Base-by-base conservation (phyloP, 2,797 vertebrate genomes). In the Rhynchonycteris naso region DNA sequence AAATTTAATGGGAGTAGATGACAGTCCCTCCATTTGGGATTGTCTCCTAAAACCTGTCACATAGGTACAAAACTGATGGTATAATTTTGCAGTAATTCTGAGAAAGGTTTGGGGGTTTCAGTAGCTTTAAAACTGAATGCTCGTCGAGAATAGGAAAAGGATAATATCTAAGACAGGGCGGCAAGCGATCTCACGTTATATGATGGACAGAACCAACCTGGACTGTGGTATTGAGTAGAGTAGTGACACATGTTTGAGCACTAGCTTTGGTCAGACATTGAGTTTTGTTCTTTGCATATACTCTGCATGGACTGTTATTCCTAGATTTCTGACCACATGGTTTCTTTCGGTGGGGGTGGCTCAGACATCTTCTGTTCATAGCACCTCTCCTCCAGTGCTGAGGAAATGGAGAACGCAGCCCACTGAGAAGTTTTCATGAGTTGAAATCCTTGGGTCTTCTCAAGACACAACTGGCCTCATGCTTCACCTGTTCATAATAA, bases 171-270 rank as follows among this genome's bases (percentile, higher is more conserved):
- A 52, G 43, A 19, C 21, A 14, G 54, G 52, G 35, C 8, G 35
- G n/a, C 59, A 56, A 4, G 71, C 33, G 12, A 7, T 16, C 24
- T 22, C 47, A 24, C 10, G 4, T 26, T 43, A 35, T 66, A 43
- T 8, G 38, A 14, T n/a, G 47, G 14, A 56, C 56, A 90, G 58
- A 68, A 54, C 24, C 7, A 14, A 22, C 19, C 24, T 24, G 52
- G 56, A 26, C 11, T 11, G 3, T 24, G 65, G 50, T 22, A 5
- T 12, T 84, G 24, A 1, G 1, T 9, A 1, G 13, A 28, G 2
- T 19, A 16, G 13, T n/a, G 19, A 33, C 7, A 26, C 16, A 18
- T 47, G 22, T 26, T 6, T 30, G 19, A 66, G 38, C 7, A 1
- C 11, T 65, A 65, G 5, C 22, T 72, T 28, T 7, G 52, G 35